Percentiles rank a stretch among this genome's conserved stretches.
These are phyloP conservation scores for Ia io DNA, from an alignment of 2,113 vertebrate genomes.

Conservation along the genomic window DNA sequence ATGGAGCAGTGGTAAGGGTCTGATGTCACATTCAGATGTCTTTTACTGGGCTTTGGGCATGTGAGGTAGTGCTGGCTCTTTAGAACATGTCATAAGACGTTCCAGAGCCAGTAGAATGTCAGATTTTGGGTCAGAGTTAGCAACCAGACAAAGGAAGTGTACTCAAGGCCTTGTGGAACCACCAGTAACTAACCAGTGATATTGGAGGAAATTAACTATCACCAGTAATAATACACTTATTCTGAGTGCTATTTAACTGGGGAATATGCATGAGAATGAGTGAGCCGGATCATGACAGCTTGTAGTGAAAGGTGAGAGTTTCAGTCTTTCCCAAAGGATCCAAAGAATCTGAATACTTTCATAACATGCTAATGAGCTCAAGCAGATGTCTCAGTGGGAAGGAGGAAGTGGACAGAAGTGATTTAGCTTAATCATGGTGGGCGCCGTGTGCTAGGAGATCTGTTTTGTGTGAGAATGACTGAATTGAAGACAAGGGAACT, in stretches of 20 bases:
- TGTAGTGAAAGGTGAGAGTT: neutral
- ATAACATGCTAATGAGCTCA: neutral
- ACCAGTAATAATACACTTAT: neutral
- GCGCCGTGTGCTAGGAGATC: neutral
- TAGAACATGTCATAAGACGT: neutral
- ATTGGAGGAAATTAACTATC: neutral
- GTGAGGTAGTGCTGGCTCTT: neutral
- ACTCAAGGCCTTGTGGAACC: neutral
- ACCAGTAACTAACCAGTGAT: neutral
- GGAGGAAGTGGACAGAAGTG: neutral
- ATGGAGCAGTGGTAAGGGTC: neutral
- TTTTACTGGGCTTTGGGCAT: neutral
- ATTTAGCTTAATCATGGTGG: neutral
- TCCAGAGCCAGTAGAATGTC: neutral
- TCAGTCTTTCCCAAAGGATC: neutral
- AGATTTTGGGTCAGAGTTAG: neutral
- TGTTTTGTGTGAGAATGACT: neutral
- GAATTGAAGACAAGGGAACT: neutral
- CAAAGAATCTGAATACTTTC: neutral
- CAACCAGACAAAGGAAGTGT: neutral
- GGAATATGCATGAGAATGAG: neutral
- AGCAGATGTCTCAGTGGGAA: neutral
- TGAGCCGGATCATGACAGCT: neutral
- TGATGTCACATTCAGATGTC: neutral
- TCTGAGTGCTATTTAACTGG: neutral